Percentiles rank a stretch among this genome's conserved stretches.
phyloP scores from a whole-genome alignment of 2,113 vertebrate species.

The Melanerpes formicivorus region DNA sequence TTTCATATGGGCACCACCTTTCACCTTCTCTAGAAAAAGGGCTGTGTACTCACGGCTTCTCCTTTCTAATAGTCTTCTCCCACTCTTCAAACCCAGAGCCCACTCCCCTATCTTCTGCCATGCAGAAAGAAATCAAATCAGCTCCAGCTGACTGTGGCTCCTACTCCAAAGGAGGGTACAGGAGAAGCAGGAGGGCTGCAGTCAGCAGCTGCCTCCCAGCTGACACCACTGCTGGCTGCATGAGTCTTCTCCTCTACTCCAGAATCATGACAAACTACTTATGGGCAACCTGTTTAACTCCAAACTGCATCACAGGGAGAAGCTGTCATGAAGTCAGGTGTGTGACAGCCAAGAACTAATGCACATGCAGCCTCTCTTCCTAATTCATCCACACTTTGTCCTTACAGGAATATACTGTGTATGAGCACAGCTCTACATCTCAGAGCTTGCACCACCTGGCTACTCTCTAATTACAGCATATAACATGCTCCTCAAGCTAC shows the following conservation, averaged over 20 bases:
- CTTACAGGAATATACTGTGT: not conserved
- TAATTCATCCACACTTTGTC: not conserved
- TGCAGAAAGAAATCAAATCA: not conserved
- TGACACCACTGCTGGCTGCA: not conserved
- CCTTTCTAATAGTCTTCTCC: not conserved
- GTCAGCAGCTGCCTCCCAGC: not conserved
- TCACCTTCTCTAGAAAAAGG: not conserved
- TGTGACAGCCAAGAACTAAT: not conserved
- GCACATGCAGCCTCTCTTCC: not conserved
- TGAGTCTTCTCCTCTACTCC: not conserved
- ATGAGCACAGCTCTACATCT: not conserved
- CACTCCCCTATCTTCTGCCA: not conserved
- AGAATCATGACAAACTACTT: not conserved
- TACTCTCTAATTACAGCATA: not conserved
- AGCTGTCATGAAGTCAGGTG: not conserved
- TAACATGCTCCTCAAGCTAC: not conserved
- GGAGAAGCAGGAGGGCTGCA: not conserved
- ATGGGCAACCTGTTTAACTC: not conserved
- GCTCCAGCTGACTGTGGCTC: not conserved
- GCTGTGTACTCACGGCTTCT: not conserved
- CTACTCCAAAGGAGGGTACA: not conserved
- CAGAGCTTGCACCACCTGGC: not conserved
- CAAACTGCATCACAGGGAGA: not conserved
- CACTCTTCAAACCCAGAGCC: not conserved
- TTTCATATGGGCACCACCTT: not conserved